Conservation (phyloP, 2,888 invertebrate species). For the Encarsia formosa region DNA sequence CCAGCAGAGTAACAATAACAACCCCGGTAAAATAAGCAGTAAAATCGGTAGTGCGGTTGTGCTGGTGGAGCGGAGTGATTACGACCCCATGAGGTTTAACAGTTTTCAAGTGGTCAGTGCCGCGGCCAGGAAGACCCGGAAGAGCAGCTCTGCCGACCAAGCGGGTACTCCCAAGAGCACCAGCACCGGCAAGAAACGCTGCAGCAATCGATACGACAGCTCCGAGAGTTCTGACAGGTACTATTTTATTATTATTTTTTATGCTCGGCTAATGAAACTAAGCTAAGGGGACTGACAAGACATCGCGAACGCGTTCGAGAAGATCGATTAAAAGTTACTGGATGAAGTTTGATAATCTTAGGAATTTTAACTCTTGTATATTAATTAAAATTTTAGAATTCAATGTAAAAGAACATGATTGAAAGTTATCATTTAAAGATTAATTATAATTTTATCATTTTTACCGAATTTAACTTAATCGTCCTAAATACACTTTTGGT, state of each 20-base stretch:
- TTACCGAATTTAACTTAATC: too few species aligned
- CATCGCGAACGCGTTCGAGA: neutral
- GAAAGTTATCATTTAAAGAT: too few species aligned
- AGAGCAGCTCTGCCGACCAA: slow-evolving; percentile 13
- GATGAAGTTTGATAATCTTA: too few species aligned
- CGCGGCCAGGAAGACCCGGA: neutral
- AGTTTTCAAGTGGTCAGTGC: neutral
- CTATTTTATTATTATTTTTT: slow-evolving; percentile 40
- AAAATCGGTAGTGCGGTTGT: slow-evolving; percentile 26
- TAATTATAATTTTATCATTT: too few species aligned
- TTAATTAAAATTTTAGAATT: too few species aligned
- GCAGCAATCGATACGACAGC: slow-evolving; percentile 88
- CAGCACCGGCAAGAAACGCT: slow-evolving; percentile 72
- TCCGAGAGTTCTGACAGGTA: slow-evolving; percentile 93
- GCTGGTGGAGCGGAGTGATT: slow-evolving; percentile 24
- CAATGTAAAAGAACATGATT: too few species aligned
- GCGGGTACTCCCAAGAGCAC: slow-evolving; percentile 26
- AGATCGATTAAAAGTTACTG: too few species aligned
- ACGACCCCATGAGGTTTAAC: slow-evolving; percentile 7
- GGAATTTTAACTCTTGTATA: too few species aligned
- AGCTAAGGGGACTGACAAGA: neutral
- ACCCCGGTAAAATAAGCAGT: slow-evolving; percentile 1
- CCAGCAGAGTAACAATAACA: neutral
- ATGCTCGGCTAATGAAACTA: neutral
- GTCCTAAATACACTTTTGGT: too few species aligned